Base-by-base conservation (phyloP, 2,888 invertebrate species). In the Athalia cordata region DNA sequence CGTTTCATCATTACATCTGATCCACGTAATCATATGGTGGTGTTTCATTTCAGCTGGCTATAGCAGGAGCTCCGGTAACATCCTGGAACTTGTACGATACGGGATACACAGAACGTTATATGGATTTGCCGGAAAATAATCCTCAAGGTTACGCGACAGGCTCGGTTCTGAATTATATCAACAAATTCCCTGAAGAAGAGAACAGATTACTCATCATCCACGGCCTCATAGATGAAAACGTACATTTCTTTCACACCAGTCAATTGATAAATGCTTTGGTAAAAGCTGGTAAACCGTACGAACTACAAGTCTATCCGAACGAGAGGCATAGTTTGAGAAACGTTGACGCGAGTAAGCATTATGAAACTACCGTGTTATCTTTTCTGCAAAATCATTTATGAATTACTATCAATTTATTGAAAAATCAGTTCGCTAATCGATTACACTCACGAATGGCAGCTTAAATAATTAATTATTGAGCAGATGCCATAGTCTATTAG, bases 21-120 rank as follows among this genome's bases (percentile, higher is more conserved):
- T 67, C 77, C 50, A 65, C 59, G 49, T n/a, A 55, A 43, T 77
- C n/a, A 79, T 15, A 43, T 62, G 65, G 74, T 64, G 15, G 11
- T 70, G 72, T 9, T 72, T 13, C 43, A 4, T 61, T 85, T 65
- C 82, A 93, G 93, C 87, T 93, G 85, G 97, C 98, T 80, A 96
- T 99, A 82, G 98, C 99, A 70, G 99, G 99, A 76, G 99, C 99
- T 9, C 99, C 99, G 0, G 99, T 99, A 4, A 98, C 98, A 8
- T 96, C 96, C 87, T 99, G 99, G 99, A 94, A 95, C 81, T 93
- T 98, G 77, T 99, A 99, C 91, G 99, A 99, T 91, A 99, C 99
- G 0, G 99, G 98, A 11, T 99, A 99, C 92, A 99, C 98, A 76
- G 99, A 99, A 91, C 93, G 99, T 59, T 99, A 99, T 91, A 97